Conservation (phyloP, 1,140 invertebrate species). For the Colletes latitarsis region DNA sequence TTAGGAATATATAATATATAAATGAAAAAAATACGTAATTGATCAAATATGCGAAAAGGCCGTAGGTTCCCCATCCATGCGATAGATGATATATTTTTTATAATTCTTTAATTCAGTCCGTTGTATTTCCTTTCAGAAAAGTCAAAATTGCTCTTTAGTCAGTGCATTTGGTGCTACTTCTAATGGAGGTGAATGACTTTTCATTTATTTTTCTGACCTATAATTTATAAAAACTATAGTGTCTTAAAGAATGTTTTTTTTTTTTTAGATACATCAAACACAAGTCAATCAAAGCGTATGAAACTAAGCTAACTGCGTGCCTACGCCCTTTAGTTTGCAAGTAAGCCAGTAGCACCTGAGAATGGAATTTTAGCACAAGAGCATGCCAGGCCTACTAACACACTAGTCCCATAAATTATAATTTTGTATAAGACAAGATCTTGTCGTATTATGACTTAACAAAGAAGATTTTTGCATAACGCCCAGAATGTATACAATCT, state of each 20-base stretch:
- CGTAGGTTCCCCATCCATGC: no score
- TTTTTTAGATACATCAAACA: conserved; percentile 73
- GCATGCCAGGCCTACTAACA: conserved; percentile 75
- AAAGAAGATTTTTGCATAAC: conserved; percentile 73
- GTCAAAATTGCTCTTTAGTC: conserved; percentile 76
- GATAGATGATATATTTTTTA: not conserved
- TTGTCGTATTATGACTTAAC: conserved; percentile 57
- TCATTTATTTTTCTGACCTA: not conserved
- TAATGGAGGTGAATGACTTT: conserved; percentile 74
- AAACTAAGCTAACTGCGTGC: conserved; percentile 80
- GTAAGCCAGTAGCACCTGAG: conserved; percentile 54
- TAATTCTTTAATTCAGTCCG: not conserved
- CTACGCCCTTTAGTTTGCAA: conserved; percentile 71
- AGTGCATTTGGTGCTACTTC: conserved; percentile 74
- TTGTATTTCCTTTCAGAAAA: conserved; percentile 70
- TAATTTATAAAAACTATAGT: not conserved
- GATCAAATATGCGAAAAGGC: no score
- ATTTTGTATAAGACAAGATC: conserved; percentile 72
- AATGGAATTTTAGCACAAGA: conserved; percentile 63
- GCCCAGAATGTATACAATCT: conserved; percentile 71
- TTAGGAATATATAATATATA: not conserved
- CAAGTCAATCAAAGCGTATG: conserved; percentile 78
- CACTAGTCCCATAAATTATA: conserved; percentile 77
- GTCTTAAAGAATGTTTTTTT: conserved; percentile 18
- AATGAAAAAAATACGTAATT: no score